Evolutionary conservation across 2,888 invertebrate genomes (phyloP).

Genomic region (Drosophila ustulata): DNA sequence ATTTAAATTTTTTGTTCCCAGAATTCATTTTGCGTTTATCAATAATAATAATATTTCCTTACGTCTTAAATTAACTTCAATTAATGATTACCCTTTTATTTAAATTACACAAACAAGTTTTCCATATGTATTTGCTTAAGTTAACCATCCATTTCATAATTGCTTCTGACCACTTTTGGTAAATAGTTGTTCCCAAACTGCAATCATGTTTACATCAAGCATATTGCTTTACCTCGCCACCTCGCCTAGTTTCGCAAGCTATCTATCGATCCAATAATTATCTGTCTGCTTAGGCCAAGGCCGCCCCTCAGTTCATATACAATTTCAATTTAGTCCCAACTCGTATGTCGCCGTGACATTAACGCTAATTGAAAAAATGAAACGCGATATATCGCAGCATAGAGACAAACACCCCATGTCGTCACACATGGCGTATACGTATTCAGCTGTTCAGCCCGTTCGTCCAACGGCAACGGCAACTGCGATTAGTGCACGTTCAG

Average conservation of each 20-base stretch:
- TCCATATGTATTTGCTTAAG: no score
- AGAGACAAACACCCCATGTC: conserved; percentile 26
- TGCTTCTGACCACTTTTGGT: no score
- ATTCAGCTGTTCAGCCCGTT: conserved; percentile 16
- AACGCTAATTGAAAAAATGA: conserved; percentile 79
- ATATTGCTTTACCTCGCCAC: background rate
- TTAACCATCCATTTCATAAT: no score
- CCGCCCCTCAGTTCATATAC: background rate
- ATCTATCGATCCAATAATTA: conserved; percentile 11
- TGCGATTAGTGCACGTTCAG: conserved; percentile 62
- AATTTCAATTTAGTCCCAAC: conserved; percentile 30
- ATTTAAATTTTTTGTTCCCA: no score
- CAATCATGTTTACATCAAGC: background rate
- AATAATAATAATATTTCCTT: no score
- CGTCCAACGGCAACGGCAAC: background rate
- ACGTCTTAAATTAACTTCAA: no score
- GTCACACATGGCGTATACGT: conserved; percentile 50
- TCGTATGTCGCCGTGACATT: conserved; percentile 63
- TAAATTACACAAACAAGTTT: no score
- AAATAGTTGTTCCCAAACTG: background rate
- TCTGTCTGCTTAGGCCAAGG: background rate
- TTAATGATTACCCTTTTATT: no score
- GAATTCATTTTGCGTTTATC: no score
- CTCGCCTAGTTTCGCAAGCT: background rate
- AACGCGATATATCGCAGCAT: conserved; percentile 66